Percentiles rank a stretch among this genome's conserved stretches.
phyloP scores from a whole-genome alignment of 2,888 invertebrate species.

The Spilarctia lutea region DNA sequence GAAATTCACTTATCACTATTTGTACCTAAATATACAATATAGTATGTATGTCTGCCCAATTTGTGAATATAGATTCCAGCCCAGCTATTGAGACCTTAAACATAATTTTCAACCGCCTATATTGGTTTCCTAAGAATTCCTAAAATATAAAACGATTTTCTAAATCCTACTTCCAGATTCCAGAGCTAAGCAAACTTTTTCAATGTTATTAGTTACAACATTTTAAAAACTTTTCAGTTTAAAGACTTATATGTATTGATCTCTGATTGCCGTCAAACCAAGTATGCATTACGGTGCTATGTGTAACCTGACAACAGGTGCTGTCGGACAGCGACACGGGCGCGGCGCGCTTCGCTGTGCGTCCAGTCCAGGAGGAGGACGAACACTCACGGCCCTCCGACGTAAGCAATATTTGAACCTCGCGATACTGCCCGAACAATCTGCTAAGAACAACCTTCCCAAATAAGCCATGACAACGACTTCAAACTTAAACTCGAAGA shows the following conservation, averaged over 20 bases:
- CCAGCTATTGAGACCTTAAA: background rate
- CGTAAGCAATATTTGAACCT: conserved; percentile 67
- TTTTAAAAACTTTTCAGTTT: too few relatives aligned
- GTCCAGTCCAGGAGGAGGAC: conserved; percentile 89
- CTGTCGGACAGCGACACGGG: conserved; percentile 85
- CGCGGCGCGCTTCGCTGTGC: conserved; percentile 88
- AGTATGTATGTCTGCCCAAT: background rate
- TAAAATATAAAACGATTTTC: too few relatives aligned
- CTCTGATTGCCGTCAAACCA: conserved; percentile 32
- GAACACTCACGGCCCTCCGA: conserved; percentile 85
- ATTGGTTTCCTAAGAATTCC: too few relatives aligned
- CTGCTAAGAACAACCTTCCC: background rate
- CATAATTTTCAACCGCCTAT: background rate
- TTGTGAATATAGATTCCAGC: background rate
- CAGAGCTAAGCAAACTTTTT: background rate
- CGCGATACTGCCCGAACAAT: conserved; percentile 25
- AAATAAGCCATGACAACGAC: background rate
- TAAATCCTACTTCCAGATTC: background rate
- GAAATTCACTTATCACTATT: too few relatives aligned
- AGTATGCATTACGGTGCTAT: conserved; percentile 47
- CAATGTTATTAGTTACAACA: background rate
- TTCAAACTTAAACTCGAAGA: background rate
- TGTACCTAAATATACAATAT: background rate
- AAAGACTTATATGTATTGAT: conserved; percentile 9
- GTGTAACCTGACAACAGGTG: conserved; percentile 73